A percentile compares a stretch with the other conserved stretches of the same genome.
These are phyloP conservation scores for Coreoperca whiteheadi DNA, from an alignment of 2,113 vertebrate genomes.

Conservation along the genomic window DNA sequence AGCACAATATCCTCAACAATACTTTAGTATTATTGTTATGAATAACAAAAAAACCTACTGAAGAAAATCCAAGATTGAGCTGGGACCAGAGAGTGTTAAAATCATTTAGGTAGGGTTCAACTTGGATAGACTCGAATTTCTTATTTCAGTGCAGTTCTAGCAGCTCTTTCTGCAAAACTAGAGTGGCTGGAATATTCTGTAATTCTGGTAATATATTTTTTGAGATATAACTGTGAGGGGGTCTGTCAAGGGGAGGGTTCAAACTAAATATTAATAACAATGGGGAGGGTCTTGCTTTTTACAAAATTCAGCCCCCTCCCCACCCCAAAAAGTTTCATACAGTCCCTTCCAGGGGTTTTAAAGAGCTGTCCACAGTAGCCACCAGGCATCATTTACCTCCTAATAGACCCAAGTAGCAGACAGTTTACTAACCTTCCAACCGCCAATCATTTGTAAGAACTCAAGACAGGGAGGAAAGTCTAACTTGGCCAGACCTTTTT, in stretches of 20 bases:
- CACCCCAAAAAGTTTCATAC: too few species aligned
- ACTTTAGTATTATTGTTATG: not conserved
- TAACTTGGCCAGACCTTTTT: not conserved
- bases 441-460: conserved; percentile 29
- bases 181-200: not conserved
- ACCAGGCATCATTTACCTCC: conserved; percentile 51
- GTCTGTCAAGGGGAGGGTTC: too few species aligned
- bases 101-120: not conserved
- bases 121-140: conserved; percentile 22
- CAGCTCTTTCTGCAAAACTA: not conserved
- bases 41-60: not conserved
- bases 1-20: not conserved
- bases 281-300: not conserved
- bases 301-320: not conserved
- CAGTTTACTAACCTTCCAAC: conserved; percentile 45
- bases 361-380: conserved; percentile 53
- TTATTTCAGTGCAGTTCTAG: conserved; percentile 50
- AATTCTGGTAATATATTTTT: not conserved
- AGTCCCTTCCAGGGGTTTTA: conserved; percentile 25
- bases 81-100: not conserved
- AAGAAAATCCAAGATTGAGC: not conserved
- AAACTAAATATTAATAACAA: too few species aligned
- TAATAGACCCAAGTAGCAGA: conserved; percentile 31
- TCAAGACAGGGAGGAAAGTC: conserved; percentile 20
- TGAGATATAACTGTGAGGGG: not conserved